Conservation (phyloP, 2,888 invertebrate genomes). For the Meganola albula region DNA sequence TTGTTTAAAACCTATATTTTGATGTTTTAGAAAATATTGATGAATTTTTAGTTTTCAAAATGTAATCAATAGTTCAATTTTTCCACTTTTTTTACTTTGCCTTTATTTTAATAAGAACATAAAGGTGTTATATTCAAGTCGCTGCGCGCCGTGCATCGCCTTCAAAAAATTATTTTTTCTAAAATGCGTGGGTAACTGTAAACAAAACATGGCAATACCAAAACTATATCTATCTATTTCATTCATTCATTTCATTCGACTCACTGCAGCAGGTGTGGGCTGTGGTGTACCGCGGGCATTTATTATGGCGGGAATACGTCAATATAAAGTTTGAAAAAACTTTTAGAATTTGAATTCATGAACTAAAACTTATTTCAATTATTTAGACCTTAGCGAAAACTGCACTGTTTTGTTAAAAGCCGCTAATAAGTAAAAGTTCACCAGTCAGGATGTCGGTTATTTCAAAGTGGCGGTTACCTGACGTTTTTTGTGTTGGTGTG, state of each 20-base stretch:
- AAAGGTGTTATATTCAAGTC: too few species aligned
- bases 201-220: conserved; percentile 42
- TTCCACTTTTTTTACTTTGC: too few species aligned
- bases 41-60: too few species aligned
- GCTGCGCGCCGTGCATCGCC: too few species aligned
- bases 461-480: conserved; percentile 78
- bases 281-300: conserved; percentile 25
- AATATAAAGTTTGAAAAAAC: conserved; percentile 59
- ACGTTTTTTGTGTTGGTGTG: conserved; percentile 75
- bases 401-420: conserved; percentile 31
- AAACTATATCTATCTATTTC: conserved; percentile 33
- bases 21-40: too few species aligned
- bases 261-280: conserved; percentile 41
- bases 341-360: conserved; percentile 46
- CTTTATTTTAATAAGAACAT: too few species aligned
- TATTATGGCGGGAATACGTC: conserved; percentile 69
- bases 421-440: conserved; percentile 57
- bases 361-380: conserved; percentile 37
- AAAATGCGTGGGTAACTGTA: neutral
- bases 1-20: too few species aligned
- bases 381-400: conserved; percentile 35
- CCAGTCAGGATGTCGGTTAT: conserved; percentile 74
- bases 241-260: conserved; percentile 53
- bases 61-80: too few species aligned
- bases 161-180: too few species aligned